phyloP scores from a whole-genome alignment of 1,140 invertebrate species.

The Mamestra configurata region DNA sequence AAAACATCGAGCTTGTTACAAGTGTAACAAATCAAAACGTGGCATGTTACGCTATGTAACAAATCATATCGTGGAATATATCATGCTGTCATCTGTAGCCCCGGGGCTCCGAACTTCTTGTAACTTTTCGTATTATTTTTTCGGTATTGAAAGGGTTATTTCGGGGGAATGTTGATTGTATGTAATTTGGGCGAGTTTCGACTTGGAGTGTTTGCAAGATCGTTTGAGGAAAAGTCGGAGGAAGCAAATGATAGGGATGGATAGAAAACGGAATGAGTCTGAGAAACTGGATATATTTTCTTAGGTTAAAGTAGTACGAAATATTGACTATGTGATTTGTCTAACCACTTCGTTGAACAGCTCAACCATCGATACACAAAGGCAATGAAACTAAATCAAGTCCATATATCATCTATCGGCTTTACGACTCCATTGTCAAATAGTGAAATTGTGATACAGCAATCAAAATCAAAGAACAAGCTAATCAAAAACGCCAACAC shows the following conservation, averaged over 20 bases:
- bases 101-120: conserved; percentile 48
- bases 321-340: too few relatives aligned
- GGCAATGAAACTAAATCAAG: too few relatives aligned
- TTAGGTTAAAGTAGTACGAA: too few relatives aligned
- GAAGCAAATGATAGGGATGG: neutral
- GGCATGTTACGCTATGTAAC: conserved; percentile 67
- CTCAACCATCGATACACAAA: too few relatives aligned
- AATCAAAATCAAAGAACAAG: neutral
- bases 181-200: conserved; percentile 41
- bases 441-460: too few relatives aligned
- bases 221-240: neutral
- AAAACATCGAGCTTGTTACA: conserved; percentile 52
- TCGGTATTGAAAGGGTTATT: conserved; percentile 53
- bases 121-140: conserved; percentile 46
- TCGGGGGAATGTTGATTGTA: conserved; percentile 52
- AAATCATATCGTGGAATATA: conserved; percentile 66
- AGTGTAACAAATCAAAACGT: conserved; percentile 62
- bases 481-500: neutral
- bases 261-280: neutral
- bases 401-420: too few relatives aligned
- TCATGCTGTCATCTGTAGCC: conserved; percentile 65
- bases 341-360: too few relatives aligned
- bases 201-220: conserved; percentile 8
- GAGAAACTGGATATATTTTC: too few relatives aligned
- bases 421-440: too few relatives aligned